These are phyloP conservation scores for Craseonycteris thonglongyai DNA, from an alignment of 2,113 vertebrate species.

Conservation along the genomic window DNA sequence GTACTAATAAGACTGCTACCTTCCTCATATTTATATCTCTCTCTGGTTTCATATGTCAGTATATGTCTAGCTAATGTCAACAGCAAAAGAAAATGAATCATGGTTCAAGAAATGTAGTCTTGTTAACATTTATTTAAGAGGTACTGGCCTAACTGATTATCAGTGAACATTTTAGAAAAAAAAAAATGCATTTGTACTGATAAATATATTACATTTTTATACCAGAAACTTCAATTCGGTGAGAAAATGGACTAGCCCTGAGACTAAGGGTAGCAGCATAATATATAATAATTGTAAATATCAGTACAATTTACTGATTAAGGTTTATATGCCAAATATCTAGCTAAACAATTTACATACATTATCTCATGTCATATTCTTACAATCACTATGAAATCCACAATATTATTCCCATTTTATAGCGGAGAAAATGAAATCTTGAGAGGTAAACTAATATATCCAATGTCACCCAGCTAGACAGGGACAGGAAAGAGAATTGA, in stretches of 20 bases:
- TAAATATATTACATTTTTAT: background rate
- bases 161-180: background rate
- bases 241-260: background rate
- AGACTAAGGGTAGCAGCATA: background rate
- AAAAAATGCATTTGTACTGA: background rate
- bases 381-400: background rate
- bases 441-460: background rate
- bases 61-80: background rate
- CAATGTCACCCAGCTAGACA: background rate
- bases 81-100: constrained; percentile 4
- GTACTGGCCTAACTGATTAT: background rate
- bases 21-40: background rate
- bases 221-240: background rate
- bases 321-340: background rate
- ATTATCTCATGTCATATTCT: background rate
- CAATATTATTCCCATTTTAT: background rate
- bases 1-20: background rate
- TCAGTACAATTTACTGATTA: background rate
- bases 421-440: background rate
- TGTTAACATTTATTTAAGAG: background rate
- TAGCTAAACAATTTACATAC: background rate
- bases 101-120: background rate
- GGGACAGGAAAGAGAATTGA: background rate
- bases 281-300: background rate
- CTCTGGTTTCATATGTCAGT: background rate